These are phyloP conservation scores for Oncorhynchus nerka DNA, from an alignment of 2,113 vertebrate species.

Conservation along the genomic window DNA sequence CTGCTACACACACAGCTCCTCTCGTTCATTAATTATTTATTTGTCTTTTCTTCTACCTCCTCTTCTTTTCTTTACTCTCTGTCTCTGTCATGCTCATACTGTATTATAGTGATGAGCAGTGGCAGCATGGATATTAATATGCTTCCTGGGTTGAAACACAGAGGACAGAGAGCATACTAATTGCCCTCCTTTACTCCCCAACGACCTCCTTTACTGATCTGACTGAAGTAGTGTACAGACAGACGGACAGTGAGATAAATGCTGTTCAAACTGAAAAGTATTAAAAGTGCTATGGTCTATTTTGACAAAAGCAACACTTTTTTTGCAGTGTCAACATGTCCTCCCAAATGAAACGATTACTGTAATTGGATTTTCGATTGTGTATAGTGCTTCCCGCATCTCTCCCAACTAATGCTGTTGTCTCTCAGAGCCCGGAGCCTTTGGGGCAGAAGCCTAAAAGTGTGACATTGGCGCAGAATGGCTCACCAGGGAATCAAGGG, in stretches of 20 bases:
- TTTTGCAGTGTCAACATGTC: too few species aligned
- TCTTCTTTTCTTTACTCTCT: constrained; percentile 3
- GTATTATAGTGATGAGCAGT: not conserved
- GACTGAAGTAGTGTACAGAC: too few species aligned
- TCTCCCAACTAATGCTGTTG: not conserved
- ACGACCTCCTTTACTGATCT: too few species aligned
- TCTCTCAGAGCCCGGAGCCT: constrained; percentile 47
- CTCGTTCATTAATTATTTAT: not conserved
- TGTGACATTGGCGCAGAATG: constrained; percentile 61
- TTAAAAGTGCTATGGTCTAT: too few species aligned
- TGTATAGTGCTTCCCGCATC: not conserved
- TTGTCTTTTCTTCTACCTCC: not conserved
- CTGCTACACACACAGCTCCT: not conserved
- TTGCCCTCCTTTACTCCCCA: too few species aligned
- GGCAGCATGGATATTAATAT: not conserved
- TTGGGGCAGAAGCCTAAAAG: constrained; percentile 63
- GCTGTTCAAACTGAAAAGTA: too few species aligned
- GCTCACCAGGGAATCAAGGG: constrained; percentile 63
- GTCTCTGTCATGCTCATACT: not conserved
- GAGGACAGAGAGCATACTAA: too few species aligned
- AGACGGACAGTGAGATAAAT: too few species aligned
- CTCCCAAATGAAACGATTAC: too few species aligned
- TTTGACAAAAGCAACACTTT: too few species aligned
- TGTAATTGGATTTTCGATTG: not conserved
- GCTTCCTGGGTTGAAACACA: too few species aligned